phyloP scores from a whole-genome alignment of 2,888 invertebrate species.

The Mesoligia furuncula region DNA sequence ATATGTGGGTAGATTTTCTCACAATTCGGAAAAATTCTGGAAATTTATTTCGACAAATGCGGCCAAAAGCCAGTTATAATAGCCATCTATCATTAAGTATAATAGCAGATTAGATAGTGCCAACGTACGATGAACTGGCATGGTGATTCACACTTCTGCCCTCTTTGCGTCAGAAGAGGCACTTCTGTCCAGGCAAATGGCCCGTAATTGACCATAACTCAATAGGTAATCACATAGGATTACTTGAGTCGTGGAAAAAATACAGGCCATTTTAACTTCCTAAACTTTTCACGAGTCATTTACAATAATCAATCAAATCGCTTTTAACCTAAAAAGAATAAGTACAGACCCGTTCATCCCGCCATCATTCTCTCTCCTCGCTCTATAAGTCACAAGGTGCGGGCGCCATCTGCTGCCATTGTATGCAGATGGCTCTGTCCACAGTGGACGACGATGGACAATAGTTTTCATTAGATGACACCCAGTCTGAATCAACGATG shows the following conservation, averaged over 20 bases:
- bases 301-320: slow-evolving; percentile 8
- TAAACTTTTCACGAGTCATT: slow-evolving; percentile 10
- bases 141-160: neutral
- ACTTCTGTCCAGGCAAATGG: neutral
- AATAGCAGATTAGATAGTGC: neutral
- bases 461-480: slow-evolving; percentile 38
- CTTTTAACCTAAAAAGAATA: slow-evolving; percentile 7
- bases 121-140: neutral
- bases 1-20: neutral
- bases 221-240: neutral
- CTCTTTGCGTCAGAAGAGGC: neutral
- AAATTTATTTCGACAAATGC: neutral
- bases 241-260: neutral
- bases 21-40: neutral
- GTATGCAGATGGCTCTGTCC: slow-evolving; percentile 13
- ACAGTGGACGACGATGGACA: slow-evolving; percentile 27
- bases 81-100: neutral
- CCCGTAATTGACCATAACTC: neutral
- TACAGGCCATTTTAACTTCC: too few species aligned
- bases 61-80: neutral
- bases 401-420: slow-evolving; percentile 20
- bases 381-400: slow-evolving; percentile 25
- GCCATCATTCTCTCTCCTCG: neutral
- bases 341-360: neutral
- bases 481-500: neutral